Percentiles rank a stretch among this genome's conserved stretches.
These are phyloP conservation scores for Denticeps clupeoides DNA, from an alignment of 2,797 vertebrate genomes.

Conservation along the genomic window DNA sequence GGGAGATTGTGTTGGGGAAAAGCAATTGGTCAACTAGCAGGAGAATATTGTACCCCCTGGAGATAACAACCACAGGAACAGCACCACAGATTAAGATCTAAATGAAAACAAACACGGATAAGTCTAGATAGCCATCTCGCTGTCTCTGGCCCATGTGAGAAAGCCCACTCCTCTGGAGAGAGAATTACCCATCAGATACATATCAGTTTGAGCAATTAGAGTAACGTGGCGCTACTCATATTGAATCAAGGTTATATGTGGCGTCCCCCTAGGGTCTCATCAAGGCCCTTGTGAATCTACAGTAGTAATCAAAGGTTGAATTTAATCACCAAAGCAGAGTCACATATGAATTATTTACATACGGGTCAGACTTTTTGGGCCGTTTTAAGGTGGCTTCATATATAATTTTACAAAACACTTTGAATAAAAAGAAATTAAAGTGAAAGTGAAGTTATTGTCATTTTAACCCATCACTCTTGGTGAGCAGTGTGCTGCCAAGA, in stretches of 20 bases:
- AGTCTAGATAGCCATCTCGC: conserved; percentile 16
- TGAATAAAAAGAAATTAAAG: too few relatives aligned
- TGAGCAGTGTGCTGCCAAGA: too few relatives aligned
- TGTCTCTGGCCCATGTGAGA: not conserved
- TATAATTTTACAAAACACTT: too few relatives aligned
- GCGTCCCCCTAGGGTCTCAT: not conserved
- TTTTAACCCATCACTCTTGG: too few relatives aligned
- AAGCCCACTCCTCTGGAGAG: not conserved
- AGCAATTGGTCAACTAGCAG: conserved; percentile 24
- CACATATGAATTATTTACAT: too few relatives aligned
- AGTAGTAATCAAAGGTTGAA: too few relatives aligned
- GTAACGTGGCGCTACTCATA: conserved; percentile 4
- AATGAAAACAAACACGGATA: conserved; percentile 31
- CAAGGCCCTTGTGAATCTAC: too few relatives aligned
- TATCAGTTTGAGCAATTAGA: conserved; percentile 25
- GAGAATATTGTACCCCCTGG: conserved; percentile 18
- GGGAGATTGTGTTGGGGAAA: conserved; percentile 15
- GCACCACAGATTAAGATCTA: conserved; percentile 23
- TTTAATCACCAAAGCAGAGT: too few relatives aligned
- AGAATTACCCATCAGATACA: conserved; percentile 24
- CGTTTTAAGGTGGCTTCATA: too few relatives aligned
- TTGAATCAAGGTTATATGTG: not conserved
- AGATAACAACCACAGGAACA: conserved; percentile 24
- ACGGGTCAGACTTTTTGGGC: too few relatives aligned
- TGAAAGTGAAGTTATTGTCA: too few relatives aligned